These are phyloP conservation scores for Whitmania pigra DNA, from an alignment of 1,140 invertebrate genomes.

Conservation along the genomic window DNA sequence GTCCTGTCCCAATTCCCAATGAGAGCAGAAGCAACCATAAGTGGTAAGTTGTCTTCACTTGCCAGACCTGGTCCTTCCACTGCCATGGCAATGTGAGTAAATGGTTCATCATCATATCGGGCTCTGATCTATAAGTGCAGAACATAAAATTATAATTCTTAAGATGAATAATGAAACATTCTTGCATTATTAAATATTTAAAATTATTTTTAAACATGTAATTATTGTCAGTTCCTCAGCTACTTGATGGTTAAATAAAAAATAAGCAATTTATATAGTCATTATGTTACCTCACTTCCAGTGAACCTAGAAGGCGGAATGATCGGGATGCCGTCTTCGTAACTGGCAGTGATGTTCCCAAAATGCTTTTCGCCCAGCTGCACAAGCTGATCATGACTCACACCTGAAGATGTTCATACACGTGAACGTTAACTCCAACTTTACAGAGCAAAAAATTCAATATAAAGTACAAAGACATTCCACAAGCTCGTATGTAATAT, in stretches of 20 bases:
- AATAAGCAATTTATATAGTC: neutral
- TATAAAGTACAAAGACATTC: neutral
- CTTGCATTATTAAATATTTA: too few relatives aligned
- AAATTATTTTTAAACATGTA: too few relatives aligned
- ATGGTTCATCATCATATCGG: slow-evolving; percentile 82
- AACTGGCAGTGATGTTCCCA: slow-evolving; percentile 51
- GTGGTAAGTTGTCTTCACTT: slow-evolving; percentile 85
- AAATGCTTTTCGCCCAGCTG: slow-evolving; percentile 73
- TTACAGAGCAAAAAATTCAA: too few relatives aligned
- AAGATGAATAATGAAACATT: neutral
- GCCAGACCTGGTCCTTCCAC: slow-evolving; percentile 90
- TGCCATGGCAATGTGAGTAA: slow-evolving; percentile 86
- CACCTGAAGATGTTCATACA: slow-evolving; percentile 42
- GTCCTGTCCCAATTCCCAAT: slow-evolving; percentile 54
- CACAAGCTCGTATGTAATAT: too few relatives aligned
- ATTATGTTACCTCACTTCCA: slow-evolving; percentile 46
- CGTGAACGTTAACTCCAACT: neutral
- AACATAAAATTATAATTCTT: neutral
- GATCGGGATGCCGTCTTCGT: slow-evolving; percentile 51
- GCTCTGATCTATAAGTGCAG: slow-evolving; percentile 45
- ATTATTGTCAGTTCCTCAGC: too few relatives aligned
- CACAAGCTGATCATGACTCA: slow-evolving; percentile 78
- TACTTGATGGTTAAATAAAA: neutral
- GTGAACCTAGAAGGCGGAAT: slow-evolving; percentile 71
- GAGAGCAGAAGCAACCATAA: slow-evolving; percentile 91